These are phyloP conservation scores for Calyptomena viridis DNA, from an alignment of 2,113 vertebrate genomes.

Conservation along the genomic window DNA sequence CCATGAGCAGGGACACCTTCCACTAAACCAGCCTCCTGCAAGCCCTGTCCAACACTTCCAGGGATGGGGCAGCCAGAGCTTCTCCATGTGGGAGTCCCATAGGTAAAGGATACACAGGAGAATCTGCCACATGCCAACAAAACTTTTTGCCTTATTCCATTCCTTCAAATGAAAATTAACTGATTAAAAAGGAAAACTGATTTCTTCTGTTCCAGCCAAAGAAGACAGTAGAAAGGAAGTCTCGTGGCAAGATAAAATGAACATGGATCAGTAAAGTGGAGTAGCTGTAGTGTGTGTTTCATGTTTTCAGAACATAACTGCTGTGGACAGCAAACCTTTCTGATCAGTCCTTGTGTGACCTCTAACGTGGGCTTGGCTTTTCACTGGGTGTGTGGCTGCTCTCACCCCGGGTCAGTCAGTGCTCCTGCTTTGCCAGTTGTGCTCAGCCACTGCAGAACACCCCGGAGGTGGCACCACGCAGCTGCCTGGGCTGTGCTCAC, in stretches of 20 bases:
- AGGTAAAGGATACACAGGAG: neutral
- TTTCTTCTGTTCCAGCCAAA: constrained; percentile 71
- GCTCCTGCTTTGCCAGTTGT: constrained; percentile 31
- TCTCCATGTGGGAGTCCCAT: neutral
- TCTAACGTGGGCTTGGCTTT: constrained; percentile 29
- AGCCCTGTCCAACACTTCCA: neutral
- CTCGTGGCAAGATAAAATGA: constrained; percentile 67
- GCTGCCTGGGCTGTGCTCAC: constrained; percentile 27
- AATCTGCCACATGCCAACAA: neutral
- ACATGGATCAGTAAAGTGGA: constrained; percentile 46
- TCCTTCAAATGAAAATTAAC: neutral
- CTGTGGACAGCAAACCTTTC: constrained; percentile 10
- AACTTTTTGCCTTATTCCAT: neutral
- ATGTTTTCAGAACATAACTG: constrained; percentile 12
- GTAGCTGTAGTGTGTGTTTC: constrained; percentile 37
- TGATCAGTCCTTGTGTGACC: neutral
- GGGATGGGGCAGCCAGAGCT: neutral
- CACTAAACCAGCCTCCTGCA: neutral
- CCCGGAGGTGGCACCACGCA: neutral
- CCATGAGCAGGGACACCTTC: neutral
- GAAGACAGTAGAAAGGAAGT: constrained; percentile 68
- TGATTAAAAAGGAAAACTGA: constrained; percentile 44
- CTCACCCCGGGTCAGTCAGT: neutral
- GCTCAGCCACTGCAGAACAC: constrained; percentile 15
- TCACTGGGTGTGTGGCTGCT: constrained; percentile 1